Conservation (phyloP, 2,113 vertebrate species). For the Trinectes maculatus region DNA sequence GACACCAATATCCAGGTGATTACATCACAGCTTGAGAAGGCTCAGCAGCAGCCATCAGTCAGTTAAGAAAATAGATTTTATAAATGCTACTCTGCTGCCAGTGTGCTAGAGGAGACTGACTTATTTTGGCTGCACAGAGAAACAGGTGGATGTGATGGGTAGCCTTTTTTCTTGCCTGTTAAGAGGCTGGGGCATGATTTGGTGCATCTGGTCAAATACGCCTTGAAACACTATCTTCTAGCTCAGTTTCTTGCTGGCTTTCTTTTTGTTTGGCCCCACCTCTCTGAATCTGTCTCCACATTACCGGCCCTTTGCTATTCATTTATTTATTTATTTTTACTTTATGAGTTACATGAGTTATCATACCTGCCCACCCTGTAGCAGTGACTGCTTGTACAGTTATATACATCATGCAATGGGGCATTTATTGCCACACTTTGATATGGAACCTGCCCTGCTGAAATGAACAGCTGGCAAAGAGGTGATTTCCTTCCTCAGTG, state of each 20-base stretch:
- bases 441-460: conserved; percentile 33
- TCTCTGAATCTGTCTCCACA: background rate
- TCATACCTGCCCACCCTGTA: conserved; percentile 45
- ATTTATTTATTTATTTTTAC: no score
- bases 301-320: conserved; percentile 2
- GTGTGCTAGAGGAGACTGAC: conserved; percentile 36
- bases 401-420: conserved; percentile 21
- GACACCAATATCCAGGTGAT: conserved; percentile 29
- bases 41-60: conserved; percentile 43
- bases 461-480: conserved; percentile 51
- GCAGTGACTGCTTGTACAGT: conserved; percentile 22
- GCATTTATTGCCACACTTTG: conserved; percentile 30
- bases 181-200: conserved; percentile 28
- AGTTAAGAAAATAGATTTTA: conserved; percentile 49
- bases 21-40: conserved; percentile 25
- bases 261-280: conserved; percentile 11
- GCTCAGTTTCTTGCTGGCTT: conserved; percentile 19
- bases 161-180: conserved; percentile 38
- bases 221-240: conserved; percentile 22
- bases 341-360: no score
- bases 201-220: conserved; percentile 42
- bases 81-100: conserved; percentile 31
- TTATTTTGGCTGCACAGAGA: conserved; percentile 50
- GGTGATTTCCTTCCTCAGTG: conserved; percentile 33
- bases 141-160: conserved; percentile 52